These are phyloP conservation scores for Ispidina lecontei DNA, from an alignment of 2,797 vertebrate genomes.

Conservation along the genomic window DNA sequence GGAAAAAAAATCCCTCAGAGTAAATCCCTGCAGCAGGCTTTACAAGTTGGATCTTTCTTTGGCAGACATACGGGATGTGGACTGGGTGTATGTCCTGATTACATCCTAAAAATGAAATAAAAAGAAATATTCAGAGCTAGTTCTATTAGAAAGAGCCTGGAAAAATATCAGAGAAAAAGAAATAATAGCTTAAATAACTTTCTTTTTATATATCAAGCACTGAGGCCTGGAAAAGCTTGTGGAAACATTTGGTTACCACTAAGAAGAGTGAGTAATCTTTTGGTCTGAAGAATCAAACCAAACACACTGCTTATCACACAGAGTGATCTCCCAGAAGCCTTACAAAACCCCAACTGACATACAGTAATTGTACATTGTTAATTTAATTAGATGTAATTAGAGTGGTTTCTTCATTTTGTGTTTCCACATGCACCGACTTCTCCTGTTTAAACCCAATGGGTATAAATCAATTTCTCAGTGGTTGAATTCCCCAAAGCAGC, in stretches of 20 bases:
- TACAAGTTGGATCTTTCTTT: constrained; percentile 87
- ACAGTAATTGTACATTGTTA: not conserved
- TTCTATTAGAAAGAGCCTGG: not conserved
- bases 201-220: not conserved
- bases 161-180: not conserved
- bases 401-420: not conserved
- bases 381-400: not conserved
- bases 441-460: not conserved
- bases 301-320: fast-evolving
- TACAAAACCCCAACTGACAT: not conserved
- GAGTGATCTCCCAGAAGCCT: not conserved
- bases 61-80: constrained; percentile 69
- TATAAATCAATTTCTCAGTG: not conserved
- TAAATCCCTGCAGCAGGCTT: not conserved
- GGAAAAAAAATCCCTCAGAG: not conserved
- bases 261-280: not conserved
- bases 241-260: not conserved
- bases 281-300: not conserved
- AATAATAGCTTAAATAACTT: not conserved
- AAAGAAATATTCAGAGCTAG: not conserved
- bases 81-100: constrained; percentile 82
- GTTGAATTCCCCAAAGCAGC: not conserved
- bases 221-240: not conserved
- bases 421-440: not conserved
- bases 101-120: constrained; percentile 73